Evolutionary conservation across 2,797 vertebrate species (phyloP).

Genomic region (Gobio occitaniae): DNA sequence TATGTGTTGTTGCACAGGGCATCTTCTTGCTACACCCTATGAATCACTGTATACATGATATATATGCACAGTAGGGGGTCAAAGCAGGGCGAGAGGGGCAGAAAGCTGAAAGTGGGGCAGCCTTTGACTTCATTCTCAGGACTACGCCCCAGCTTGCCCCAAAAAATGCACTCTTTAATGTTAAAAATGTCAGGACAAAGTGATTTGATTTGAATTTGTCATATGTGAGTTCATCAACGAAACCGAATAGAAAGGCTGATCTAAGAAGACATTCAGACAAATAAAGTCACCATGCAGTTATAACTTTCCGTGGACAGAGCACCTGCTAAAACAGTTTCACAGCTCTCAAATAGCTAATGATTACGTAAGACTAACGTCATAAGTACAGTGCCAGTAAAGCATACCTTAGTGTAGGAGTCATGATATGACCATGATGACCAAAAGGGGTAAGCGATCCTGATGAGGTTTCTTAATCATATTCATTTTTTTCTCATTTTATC

Average conservation of each 20-base stretch:
- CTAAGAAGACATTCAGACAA: constrained; percentile 2
- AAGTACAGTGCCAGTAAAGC: constrained; percentile 21
- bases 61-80: background rate
- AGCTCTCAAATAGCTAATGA: constrained; percentile 13
- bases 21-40: constrained; percentile 17
- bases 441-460: background rate
- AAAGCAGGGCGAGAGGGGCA: background rate
- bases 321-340: constrained; percentile 8
- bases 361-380: background rate
- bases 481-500: background rate
- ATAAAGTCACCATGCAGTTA: constrained; percentile 8
- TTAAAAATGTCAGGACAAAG: background rate
- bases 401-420: constrained; percentile 7
- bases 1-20: constrained; percentile 23
- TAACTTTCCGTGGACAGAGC: background rate
- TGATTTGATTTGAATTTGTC: constrained; percentile 1
- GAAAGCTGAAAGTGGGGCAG: background rate
- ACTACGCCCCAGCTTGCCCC: background rate
- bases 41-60: constrained; percentile 20
- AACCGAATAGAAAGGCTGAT: background rate
- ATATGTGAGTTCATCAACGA: background rate
- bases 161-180: background rate
- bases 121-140: constrained; percentile 14
- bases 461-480: background rate
- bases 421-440: background rate